Evolutionary conservation across 2,113 vertebrate species (phyloP).

Genomic region (Megaleporinus macrocephalus): DNA sequence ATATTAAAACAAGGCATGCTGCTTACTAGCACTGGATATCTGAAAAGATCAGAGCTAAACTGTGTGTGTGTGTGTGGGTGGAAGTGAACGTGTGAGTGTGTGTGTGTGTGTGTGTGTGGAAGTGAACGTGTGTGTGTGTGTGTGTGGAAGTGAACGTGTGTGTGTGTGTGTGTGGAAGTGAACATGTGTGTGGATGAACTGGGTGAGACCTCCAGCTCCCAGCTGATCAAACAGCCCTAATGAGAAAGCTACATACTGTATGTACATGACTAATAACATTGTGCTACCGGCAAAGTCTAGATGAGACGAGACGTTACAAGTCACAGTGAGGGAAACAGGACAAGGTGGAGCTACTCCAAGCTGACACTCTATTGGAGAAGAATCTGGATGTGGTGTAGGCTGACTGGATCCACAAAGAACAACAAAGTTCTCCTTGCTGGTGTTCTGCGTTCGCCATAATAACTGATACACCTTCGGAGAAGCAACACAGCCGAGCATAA

Average conservation of each 20-base stretch:
- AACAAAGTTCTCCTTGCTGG: too few relatives aligned
- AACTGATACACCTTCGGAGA: too few relatives aligned
- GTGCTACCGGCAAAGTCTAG: neutral
- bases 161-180: neutral
- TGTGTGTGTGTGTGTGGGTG: neutral
- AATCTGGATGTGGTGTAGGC: neutral
- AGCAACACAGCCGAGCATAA: too few relatives aligned
- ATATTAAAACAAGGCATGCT: conserved; percentile 23
- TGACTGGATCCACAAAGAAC: too few relatives aligned
- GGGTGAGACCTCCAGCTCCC: neutral
- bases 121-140: neutral
- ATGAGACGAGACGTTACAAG: neutral
- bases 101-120: neutral
- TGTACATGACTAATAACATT: conserved; percentile 25
- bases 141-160: neutral
- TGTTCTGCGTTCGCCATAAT: too few relatives aligned
- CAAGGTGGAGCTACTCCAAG: neutral
- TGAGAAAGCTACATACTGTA: conserved; percentile 8
- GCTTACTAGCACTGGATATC: conserved; percentile 22
- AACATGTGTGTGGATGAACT: neutral
- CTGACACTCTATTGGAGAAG: neutral
- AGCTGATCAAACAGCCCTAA: conserved; percentile 31
- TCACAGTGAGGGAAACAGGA: neutral
- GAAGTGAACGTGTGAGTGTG: too few relatives aligned
- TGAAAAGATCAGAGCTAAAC: conserved; percentile 27